These are phyloP conservation scores for Dusona sp. DNA, from an alignment of 2,888 invertebrate species.

Conservation along the genomic window DNA sequence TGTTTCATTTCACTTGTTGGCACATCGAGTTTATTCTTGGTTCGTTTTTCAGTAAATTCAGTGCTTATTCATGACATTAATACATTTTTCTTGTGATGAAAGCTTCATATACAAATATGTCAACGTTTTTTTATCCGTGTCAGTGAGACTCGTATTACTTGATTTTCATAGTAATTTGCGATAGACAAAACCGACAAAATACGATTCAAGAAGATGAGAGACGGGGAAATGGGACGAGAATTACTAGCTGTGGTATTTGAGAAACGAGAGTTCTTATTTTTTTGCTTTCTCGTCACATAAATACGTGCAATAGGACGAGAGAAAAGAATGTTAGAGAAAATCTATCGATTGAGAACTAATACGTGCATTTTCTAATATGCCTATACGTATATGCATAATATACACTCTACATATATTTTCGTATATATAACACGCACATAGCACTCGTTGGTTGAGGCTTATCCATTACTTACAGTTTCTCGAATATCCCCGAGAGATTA, in stretches of 20 bases:
- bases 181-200: background rate
- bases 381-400: conserved; percentile 65
- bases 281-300: conserved; percentile 34
- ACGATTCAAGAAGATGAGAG: background rate
- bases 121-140: background rate
- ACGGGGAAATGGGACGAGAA: background rate
- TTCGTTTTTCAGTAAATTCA: background rate
- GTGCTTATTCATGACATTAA: background rate
- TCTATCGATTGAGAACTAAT: conserved; percentile 74
- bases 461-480: conserved; percentile 72
- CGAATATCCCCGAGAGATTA: conserved; percentile 75
- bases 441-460: conserved; percentile 48
- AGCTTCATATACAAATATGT: background rate
- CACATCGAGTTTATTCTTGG: background rate
- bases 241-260: background rate
- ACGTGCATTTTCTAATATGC: conserved; percentile 68
- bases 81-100: background rate
- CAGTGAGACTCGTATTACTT: background rate
- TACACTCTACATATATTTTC: conserved; percentile 7
- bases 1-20: no score
- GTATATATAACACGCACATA: conserved; percentile 16
- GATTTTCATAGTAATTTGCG: background rate
- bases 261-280: conserved; percentile 29
- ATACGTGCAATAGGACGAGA: conserved; percentile 54
- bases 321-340: conserved; percentile 69